Evolutionary conservation across 1,140 invertebrate species (phyloP), one percentile per base, ranked within the genome.

Genomic region (Chironomus tepperi): DNA sequence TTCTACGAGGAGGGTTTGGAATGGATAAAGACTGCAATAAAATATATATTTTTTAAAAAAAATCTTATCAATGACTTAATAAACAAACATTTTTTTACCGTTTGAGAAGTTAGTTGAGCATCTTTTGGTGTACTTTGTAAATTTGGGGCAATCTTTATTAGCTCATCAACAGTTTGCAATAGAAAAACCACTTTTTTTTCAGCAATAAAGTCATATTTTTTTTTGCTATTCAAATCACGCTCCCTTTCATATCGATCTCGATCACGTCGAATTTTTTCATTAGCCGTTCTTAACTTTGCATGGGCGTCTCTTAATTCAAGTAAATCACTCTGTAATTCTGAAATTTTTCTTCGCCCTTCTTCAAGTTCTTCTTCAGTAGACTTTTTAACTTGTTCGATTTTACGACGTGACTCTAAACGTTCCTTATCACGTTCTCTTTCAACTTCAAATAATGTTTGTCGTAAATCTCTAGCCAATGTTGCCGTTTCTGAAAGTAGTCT

Each of bases 341-440:
- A 84, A 65, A 87, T 87, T 85, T 96, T 96, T 78, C 91, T 90
- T 79, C 91, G 92, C 73, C 90, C 92, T 80, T 96, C 94, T 73
- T 93, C 91, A 78, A 94, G 93, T 79, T 97, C 94, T 83, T 95
- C 93, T 78, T 96, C 94, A 10, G 89, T 88, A 9, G 89, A 85
- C 79, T 89, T 90, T 81, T 95, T 94, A 73, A 93, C 83, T 78
- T 95, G 93, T 75, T 96, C 93, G 76, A 92, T 85, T 79, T 92
- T 90, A 76, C 93, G 87, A 82, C 94, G 94, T 77, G 90, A 89
- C 81, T 96, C 94, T 75, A 95, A 83, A 73, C 92, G 87, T 79
- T 97, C 94, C 79, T 95, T 93, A 79, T 96, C 94, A 75, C 93
- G 85, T 84, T 96, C 93, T 74, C 92, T 85, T 83, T 96, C 94